These are phyloP conservation scores for Gandaritis pyraliata DNA, from an alignment of 2,888 invertebrate species.

Conservation along the genomic window DNA sequence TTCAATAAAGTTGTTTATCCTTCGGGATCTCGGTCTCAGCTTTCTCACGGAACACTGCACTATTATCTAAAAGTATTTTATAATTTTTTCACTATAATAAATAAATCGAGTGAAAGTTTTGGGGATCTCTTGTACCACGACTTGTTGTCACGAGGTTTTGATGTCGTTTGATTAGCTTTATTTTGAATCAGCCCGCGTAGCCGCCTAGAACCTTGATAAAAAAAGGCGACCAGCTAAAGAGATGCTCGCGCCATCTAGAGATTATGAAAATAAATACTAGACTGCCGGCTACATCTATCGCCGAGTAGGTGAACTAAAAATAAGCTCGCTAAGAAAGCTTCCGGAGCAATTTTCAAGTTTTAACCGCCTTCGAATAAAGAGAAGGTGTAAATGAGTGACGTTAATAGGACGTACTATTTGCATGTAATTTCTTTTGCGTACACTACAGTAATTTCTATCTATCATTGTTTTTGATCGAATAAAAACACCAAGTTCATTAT, in stretches of 20 bases:
- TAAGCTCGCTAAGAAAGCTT: background rate
- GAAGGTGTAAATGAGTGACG: too few species aligned
- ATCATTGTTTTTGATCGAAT: background rate
- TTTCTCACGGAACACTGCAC: constrained; percentile 33
- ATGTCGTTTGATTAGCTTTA: constrained; percentile 70
- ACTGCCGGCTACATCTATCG: constrained; percentile 55
- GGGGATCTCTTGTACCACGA: constrained; percentile 47
- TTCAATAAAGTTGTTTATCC: constrained; percentile 19
- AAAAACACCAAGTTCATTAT: constrained; percentile 6
- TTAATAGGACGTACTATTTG: too few species aligned
- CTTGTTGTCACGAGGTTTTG: constrained; percentile 74
- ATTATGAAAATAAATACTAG: constrained; percentile 1
- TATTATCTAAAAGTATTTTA: constrained; percentile 7
- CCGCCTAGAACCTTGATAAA: constrained; percentile 61
- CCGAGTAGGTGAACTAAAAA: constrained; percentile 48
- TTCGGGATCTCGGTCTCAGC: constrained; percentile 9
- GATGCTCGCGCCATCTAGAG: constrained; percentile 55
- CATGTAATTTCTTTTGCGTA: too few species aligned
- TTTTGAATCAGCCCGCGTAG: constrained; percentile 67
- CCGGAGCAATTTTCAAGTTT: too few species aligned
- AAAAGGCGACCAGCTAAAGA: constrained; percentile 44
- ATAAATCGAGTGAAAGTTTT: constrained; percentile 27
- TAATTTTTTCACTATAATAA: constrained; percentile 15
- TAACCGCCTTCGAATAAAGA: too few species aligned
- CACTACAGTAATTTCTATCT: too few species aligned